Conservation (phyloP, 1,140 invertebrate genomes). For the Drosophila pachea region DNA sequence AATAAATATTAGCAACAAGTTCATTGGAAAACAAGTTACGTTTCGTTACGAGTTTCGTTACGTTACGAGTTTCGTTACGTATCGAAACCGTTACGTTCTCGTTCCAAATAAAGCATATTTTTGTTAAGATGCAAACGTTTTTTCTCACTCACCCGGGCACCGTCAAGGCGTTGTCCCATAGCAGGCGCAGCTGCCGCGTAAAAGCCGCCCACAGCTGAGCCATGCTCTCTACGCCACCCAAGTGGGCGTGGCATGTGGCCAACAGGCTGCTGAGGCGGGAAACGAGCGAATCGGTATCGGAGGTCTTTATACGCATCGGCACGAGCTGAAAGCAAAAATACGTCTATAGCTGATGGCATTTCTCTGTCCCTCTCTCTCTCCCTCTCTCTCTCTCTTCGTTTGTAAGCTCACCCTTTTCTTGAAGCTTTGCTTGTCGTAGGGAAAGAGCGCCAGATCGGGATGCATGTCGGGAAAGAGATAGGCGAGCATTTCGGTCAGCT, state of each 20-base stretch:
- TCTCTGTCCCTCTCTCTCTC: too few species aligned
- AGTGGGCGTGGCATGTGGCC: conserved; percentile 87
- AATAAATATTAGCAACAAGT: conserved; percentile 42
- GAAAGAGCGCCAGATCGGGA: conserved; percentile 80
- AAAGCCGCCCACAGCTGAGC: conserved; percentile 97
- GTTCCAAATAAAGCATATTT: conserved; percentile 74
- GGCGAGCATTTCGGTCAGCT: conserved; percentile 88
- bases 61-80: too few species aligned
- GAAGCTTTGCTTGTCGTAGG: conserved; percentile 70
- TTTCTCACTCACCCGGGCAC: conserved; percentile 89
- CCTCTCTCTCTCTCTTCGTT: too few species aligned
- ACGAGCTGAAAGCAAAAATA: conserved; percentile 53
- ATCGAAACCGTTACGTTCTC: too few species aligned
- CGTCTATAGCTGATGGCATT: too few species aligned
- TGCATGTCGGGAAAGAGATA: conserved; percentile 95
- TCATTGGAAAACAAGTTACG: conserved; percentile 52
- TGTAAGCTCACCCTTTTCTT: conserved; percentile 62
- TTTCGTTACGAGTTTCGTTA: too few species aligned
- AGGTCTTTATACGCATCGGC: conserved; percentile 74
- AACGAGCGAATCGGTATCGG: conserved; percentile 84
- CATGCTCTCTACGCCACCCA: conserved; percentile 88
- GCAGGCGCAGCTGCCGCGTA: conserved; percentile 91
- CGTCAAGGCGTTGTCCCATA: conserved; percentile 90
- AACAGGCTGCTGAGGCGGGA: conserved; percentile 91
- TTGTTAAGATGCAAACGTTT: conserved; percentile 48